These are phyloP conservation scores for Drosophila niveifrons DNA, from an alignment of 2,888 invertebrate species.

Conservation along the genomic window DNA sequence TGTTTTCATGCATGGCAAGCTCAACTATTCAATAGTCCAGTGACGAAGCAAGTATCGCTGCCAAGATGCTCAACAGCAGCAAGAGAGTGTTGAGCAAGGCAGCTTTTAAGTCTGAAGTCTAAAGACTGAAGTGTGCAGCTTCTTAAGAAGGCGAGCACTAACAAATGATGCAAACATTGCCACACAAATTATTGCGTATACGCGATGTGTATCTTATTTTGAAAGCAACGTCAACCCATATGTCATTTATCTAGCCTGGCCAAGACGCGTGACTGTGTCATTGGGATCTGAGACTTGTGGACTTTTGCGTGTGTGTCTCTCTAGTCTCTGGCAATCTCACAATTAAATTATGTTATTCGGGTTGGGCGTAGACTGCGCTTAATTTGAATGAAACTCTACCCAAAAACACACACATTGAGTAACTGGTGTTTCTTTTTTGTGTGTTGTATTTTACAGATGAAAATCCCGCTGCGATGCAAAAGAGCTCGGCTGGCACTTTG, in stretches of 20 bases:
- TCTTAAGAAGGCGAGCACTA: slow-evolving; percentile 34
- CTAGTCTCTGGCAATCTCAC: slow-evolving; percentile 24
- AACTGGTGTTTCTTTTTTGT: slow-evolving; percentile 20
- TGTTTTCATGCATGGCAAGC: neutral
- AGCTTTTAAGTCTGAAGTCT: slow-evolving; percentile 43
- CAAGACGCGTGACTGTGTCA: slow-evolving; percentile 17
- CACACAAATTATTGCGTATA: slow-evolving; percentile 54
- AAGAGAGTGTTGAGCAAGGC: slow-evolving; percentile 7
- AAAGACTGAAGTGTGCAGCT: neutral
- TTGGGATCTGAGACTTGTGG: neutral
- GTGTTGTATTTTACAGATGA: slow-evolving; percentile 87
- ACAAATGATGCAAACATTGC: slow-evolving; percentile 62
- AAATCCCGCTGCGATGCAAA: slow-evolving; percentile 95
- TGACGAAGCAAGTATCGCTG: neutral
- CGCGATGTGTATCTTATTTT: slow-evolving; percentile 21
- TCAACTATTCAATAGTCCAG: neutral
- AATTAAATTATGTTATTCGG: slow-evolving; percentile 65
- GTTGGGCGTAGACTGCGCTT: slow-evolving; percentile 26
- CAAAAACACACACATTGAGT: neutral
- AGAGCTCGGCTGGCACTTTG: slow-evolving; percentile 87
- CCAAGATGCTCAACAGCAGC: neutral
- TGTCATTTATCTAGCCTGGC: slow-evolving; percentile 64
- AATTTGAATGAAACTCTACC: slow-evolving; percentile 30
- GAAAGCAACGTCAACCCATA: slow-evolving; percentile 41
- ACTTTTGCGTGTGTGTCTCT: neutral